Evolutionary conservation across 1,140 invertebrate species (phyloP).

Genomic region (Ceratitis capitata): DNA sequence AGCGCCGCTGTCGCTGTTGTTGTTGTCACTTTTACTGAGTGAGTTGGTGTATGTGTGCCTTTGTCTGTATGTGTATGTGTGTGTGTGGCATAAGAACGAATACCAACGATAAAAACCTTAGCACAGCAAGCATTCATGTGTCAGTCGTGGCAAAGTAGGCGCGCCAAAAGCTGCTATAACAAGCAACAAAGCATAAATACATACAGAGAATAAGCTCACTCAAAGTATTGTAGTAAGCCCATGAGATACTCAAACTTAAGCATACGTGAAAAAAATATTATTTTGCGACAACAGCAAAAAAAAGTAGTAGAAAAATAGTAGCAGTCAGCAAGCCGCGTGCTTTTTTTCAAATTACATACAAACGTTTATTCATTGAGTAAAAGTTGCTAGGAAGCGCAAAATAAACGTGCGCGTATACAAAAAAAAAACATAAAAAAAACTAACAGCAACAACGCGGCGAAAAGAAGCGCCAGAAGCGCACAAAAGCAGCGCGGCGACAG

Average conservation of each 20-base stretch:
- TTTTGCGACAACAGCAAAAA: neutral
- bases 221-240: too few relatives aligned
- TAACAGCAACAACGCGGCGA: neutral
- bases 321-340: neutral
- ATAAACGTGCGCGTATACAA: slow-evolving; percentile 25
- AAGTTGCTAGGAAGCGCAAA: neutral
- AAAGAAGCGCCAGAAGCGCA: neutral
- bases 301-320: neutral
- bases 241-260: neutral
- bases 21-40: too few relatives aligned
- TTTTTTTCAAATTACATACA: neutral
- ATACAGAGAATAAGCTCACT: neutral
- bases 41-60: too few relatives aligned
- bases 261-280: neutral
- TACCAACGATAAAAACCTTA: slow-evolving; percentile 43
- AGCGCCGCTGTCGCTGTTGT: neutral
- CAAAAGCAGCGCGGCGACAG: neutral
- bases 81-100: slow-evolving; percentile 4
- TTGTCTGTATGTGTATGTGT: too few relatives aligned
- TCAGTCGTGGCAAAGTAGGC: slow-evolving; percentile 41
- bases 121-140: slow-evolving; percentile 35
- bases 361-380: neutral
- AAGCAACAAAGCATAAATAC: neutral
- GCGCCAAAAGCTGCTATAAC: slow-evolving; percentile 33
- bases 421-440: too few relatives aligned